phyloP scores from a whole-genome alignment of 2,888 invertebrate genomes.

The Pheosia gnoma region DNA sequence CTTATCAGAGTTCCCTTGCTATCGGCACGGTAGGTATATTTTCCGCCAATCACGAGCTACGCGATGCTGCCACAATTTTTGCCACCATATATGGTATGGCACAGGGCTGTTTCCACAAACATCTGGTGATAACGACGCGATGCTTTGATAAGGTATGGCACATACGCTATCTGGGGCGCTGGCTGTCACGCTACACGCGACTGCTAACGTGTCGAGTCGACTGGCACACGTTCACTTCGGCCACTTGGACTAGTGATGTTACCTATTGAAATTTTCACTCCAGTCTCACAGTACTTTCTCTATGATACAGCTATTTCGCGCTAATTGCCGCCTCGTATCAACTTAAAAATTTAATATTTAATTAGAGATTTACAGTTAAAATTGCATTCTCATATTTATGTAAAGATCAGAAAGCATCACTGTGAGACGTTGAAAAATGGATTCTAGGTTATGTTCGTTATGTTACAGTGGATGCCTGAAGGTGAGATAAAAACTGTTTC shows the following conservation, averaged over 20 bases:
- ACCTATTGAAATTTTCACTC: conserved; percentile 46
- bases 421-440: conserved; percentile 38
- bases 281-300: conserved; percentile 63
- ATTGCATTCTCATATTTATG: conserved; percentile 50
- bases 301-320: conserved; percentile 62
- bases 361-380: conserved; percentile 54
- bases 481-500: conserved; percentile 12
- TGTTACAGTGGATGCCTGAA: conserved; percentile 23
- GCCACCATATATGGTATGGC: conserved; percentile 92
- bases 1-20: conserved; percentile 82
- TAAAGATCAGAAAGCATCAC: conserved; percentile 60
- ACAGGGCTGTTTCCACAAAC: conserved; percentile 58
- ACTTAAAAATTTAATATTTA: conserved; percentile 57
- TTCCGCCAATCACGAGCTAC: conserved; percentile 87
- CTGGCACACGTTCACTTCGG: conserved; percentile 23
- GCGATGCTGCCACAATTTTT: conserved; percentile 81
- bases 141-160: conserved; percentile 60
- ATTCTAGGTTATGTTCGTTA: conserved; percentile 27
- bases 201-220: conserved; percentile 38
- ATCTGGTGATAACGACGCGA: conserved; percentile 63
- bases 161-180: conserved; percentile 26
- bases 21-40: conserved; percentile 73
- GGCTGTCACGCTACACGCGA: conserved; percentile 33
- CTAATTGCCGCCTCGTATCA: conserved; percentile 63
- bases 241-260: conserved; percentile 21